Evolutionary conservation across 2,888 invertebrate genomes (phyloP).

Genomic region (Dendrolimus houi): DNA sequence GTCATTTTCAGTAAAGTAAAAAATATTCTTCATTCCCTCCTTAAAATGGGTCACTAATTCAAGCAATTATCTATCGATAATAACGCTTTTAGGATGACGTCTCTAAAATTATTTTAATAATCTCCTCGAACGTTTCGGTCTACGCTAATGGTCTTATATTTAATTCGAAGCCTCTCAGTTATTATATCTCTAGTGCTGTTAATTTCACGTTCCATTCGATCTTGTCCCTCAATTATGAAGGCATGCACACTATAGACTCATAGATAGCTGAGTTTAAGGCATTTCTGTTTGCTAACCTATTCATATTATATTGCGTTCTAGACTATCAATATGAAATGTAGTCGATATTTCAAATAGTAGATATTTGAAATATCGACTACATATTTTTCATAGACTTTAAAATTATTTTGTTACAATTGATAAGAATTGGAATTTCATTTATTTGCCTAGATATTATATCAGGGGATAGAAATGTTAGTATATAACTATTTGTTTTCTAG

Average conservation of each 20-base stretch:
- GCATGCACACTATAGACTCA: constrained; percentile 20
- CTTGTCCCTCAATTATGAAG: constrained; percentile 35
- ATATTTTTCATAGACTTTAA: no score
- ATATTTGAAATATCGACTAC: no score
- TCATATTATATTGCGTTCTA: no score
- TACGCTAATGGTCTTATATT: constrained; percentile 54
- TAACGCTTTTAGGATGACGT: constrained; percentile 41
- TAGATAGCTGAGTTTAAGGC: background rate
- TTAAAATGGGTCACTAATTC: constrained; percentile 1
- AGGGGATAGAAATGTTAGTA: no score
- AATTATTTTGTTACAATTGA: no score
- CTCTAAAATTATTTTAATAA: constrained; percentile 47
- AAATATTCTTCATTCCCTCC: background rate
- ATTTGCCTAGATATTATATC: no score
- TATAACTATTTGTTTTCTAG: no score
- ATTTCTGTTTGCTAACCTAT: background rate
- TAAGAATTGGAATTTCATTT: no score
- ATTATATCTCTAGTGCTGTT: constrained; percentile 56
- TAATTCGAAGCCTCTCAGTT: constrained; percentile 48
- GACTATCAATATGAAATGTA: no score
- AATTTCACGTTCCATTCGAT: constrained; percentile 55
- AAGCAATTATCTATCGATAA: constrained; percentile 40
- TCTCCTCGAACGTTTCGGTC: constrained; percentile 26
- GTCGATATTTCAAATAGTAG: no score
- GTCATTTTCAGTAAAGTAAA: background rate